Evolutionary conservation across 2,888 invertebrate species (phyloP).

Genomic region (Lymantria dispar): DNA sequence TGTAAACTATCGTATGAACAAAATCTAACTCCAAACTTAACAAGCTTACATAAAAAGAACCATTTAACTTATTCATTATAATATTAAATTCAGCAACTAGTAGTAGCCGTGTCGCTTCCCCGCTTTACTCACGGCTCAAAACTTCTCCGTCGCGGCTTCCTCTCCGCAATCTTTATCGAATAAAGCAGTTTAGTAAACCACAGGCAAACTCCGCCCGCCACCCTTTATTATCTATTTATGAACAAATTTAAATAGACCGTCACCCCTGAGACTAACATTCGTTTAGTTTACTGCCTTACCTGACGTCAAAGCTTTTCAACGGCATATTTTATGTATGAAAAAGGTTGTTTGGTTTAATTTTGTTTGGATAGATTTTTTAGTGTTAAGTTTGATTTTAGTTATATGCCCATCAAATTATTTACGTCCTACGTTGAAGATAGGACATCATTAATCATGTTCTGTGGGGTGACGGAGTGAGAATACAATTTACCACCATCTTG

Average conservation of each 20-base stretch:
- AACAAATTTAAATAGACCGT: constrained; percentile 62
- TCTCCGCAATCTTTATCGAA: constrained; percentile 68
- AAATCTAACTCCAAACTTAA: neutral
- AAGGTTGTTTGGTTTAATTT: constrained; percentile 15
- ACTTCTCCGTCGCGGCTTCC: constrained; percentile 36
- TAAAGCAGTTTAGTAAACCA: constrained; percentile 67
- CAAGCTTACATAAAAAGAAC: constrained; percentile 3
- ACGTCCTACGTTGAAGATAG: too few relatives aligned
- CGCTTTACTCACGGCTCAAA: constrained; percentile 19
- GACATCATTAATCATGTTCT: too few relatives aligned
- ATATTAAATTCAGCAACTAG: constrained; percentile 16
- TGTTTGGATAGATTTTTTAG: constrained; percentile 7
- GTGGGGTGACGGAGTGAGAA: too few relatives aligned
- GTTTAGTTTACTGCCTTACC: constrained; percentile 39
- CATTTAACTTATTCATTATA: constrained; percentile 7
- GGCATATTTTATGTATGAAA: constrained; percentile 30
- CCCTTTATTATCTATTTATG: constrained; percentile 70
- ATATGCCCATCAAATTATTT: too few relatives aligned
- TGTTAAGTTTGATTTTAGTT: neutral
- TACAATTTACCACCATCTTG: too few relatives aligned
- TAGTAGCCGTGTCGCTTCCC: neutral
- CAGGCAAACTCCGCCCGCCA: constrained; percentile 51
- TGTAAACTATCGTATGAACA: neutral
- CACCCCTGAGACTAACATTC: constrained; percentile 34
- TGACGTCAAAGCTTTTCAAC: constrained; percentile 23